A percentile compares a stretch with the other conserved stretches of the same genome.
Evolutionary conservation across 2,888 invertebrate genomes (phyloP).

Genomic region (Eledona agricola): DNA sequence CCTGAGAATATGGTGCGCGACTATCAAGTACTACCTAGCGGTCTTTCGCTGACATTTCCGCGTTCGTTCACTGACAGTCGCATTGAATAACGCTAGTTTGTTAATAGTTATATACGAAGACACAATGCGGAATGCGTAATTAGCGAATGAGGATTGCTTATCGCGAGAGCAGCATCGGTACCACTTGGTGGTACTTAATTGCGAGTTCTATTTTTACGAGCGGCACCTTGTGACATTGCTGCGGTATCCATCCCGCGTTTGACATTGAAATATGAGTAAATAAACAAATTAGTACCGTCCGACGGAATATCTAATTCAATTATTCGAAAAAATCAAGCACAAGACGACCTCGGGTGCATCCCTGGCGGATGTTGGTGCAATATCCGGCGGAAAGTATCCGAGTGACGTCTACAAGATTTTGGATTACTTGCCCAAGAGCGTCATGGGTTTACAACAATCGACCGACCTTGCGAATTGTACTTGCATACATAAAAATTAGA

Average conservation of each 20-base stretch:
- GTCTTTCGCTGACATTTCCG: constrained; percentile 45
- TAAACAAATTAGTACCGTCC: constrained; percentile 24
- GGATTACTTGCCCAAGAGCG: too few species aligned
- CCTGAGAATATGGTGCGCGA: constrained; percentile 36
- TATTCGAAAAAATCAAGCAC: constrained; percentile 24
- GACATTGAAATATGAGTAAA: constrained; percentile 25
- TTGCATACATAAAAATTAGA: too few species aligned
- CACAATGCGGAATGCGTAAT: constrained; percentile 44
- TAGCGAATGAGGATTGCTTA: constrained; percentile 38
- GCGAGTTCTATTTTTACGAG: constrained; percentile 9
- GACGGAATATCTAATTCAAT: constrained; percentile 18
- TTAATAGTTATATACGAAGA: constrained; percentile 43
- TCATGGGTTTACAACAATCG: too few species aligned
- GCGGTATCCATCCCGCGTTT: constrained; percentile 4
- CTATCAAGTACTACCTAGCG: constrained; percentile 42
- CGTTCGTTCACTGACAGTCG: constrained; percentile 45
- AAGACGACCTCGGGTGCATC: constrained; percentile 46
- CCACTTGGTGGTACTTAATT: neutral
- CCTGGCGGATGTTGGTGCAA: constrained; percentile 50
- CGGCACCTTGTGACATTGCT: constrained; percentile 14
- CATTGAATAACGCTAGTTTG: constrained; percentile 46
- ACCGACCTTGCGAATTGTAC: too few species aligned
- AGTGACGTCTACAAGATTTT: too few species aligned
- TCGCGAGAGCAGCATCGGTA: neutral
- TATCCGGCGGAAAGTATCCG: constrained; percentile 49